Percentiles rank a stretch among this genome's conserved stretches.
phyloP scores from a whole-genome alignment of 1,140 invertebrate species.

The Zaprionus lachaisei region DNA sequence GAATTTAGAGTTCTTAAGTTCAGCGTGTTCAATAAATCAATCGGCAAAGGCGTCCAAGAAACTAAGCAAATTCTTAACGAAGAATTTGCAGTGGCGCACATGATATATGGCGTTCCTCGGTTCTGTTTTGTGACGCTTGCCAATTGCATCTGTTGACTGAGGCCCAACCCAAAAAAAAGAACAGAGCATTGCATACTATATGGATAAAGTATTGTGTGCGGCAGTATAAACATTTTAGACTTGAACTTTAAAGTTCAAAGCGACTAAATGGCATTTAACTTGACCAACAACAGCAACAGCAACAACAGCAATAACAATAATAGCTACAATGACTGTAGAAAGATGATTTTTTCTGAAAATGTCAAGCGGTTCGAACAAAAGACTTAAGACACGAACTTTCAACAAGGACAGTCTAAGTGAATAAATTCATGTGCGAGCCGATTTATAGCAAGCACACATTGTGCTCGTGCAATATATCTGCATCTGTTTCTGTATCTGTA shows the following conservation, averaged over 20 bases:
- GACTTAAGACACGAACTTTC: constrained; percentile 70
- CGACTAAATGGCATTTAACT: constrained; percentile 71
- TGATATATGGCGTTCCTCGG: constrained; percentile 5
- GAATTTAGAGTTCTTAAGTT: background rate
- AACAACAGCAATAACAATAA: background rate
- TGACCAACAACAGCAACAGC: constrained; percentile 56
- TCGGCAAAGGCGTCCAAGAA: background rate
- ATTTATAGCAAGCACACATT: constrained; percentile 8
- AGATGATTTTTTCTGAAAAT: constrained; percentile 38
- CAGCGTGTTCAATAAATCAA: background rate
- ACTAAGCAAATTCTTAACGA: background rate
- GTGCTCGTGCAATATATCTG: constrained; percentile 11
- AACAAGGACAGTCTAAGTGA: constrained; percentile 43
- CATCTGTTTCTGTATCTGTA: background rate
- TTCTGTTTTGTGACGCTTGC: constrained; percentile 2
- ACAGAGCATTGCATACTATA: background rate
- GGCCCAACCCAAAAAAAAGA: constrained; percentile 40
- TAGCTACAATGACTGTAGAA: background rate
- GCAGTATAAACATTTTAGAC: constrained; percentile 45
- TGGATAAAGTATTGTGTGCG: constrained; percentile 5
- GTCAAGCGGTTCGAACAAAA: constrained; percentile 59
- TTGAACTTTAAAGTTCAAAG: constrained; percentile 81
- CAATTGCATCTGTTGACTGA: background rate
- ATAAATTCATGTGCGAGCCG: constrained; percentile 7
- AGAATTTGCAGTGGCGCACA: constrained; percentile 1